A percentile compares a stretch with the other conserved stretches of the same genome.
These are phyloP conservation scores for Ypsolopha scabrella DNA, from an alignment of 2,888 invertebrate species.

Conservation along the genomic window DNA sequence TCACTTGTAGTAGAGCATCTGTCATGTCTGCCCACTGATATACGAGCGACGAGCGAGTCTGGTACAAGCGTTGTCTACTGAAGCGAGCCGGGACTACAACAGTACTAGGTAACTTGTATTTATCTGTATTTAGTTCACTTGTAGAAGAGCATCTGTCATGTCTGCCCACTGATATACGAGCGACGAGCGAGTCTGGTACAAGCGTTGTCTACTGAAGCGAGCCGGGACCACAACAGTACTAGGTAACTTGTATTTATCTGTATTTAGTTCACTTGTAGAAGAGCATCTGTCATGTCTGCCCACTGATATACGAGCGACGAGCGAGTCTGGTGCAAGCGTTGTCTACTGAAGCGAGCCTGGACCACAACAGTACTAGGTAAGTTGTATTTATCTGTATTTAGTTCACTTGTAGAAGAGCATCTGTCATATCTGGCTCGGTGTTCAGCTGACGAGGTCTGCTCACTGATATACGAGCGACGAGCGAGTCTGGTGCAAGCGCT, in stretches of 20 bases:
- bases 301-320: too few species aligned
- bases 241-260: too few species aligned
- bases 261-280: constrained; percentile 20
- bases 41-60: constrained; percentile 30
- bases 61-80: constrained; percentile 17
- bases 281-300: constrained; percentile 22
- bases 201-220: constrained; percentile 13
- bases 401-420: constrained; percentile 29
- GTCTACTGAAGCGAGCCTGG: too few species aligned
- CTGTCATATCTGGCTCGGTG: constrained; percentile 25
- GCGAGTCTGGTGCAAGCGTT: too few species aligned
- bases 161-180: constrained; percentile 33
- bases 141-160: constrained; percentile 34
- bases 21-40: constrained; percentile 32
- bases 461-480: constrained; percentile 28
- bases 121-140: constrained; percentile 2
- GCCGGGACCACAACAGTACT: too few species aligned
- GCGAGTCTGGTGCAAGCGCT: constrained; percentile 25
- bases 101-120: too few species aligned
- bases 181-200: constrained; percentile 29
- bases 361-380: too few species aligned
- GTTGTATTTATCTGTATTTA: too few species aligned
- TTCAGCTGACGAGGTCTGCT: constrained; percentile 33
- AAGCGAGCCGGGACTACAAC: too few species aligned
- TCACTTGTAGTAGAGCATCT: constrained; percentile 32